Base-by-base conservation (phyloP, 2,888 invertebrate species). In the Empis stercorea region DNA sequence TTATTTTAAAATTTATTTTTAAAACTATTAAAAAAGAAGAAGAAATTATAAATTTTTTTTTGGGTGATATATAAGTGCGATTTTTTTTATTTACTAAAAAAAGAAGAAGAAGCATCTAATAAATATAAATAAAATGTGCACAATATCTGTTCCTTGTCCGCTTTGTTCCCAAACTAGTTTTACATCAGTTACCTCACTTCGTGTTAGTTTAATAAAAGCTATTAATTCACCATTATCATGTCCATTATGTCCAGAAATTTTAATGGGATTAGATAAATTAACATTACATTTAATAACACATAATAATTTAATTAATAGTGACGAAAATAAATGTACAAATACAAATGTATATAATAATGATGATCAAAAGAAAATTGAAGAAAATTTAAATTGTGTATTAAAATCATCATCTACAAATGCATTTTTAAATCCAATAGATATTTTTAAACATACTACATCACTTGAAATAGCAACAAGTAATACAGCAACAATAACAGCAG, bases 221-320 rank as follows among this genome's bases (percentile, higher is more conserved):
- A 83, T 87, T 14, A 85, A 84, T 43, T 79, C 84, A 51, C 81
- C 80, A 52, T 71, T 87, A 55, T 63, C 75, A 46, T 88, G 88
- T 62, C 87, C 87, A 13, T 78, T 87, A 51, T 88, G 88, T 62
- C 76, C 79, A 58, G 85, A 87, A 59, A 72, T 79, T 55, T 72
- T 87, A 16, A 69, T 77, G 52, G 87, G 87, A 2, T 73, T 88
- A 53, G 87, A 87, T 64, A 87, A 87, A 70, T 71, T 87, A 44
- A 87, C 87, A 1, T 85, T 87, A 59, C 87, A 88, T 66, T 71
- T 88, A 54, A 87, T 87, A 60, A 80, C 80, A 50, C 87, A 87
- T 62, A 76, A 79, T 30, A 61, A 56, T 40, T 52, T 59, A 13
- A 60, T 63, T 38, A 51, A 52, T 47, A 44, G 23, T 27, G 50